Evolutionary conservation across 1,140 invertebrate species (phyloP).

Genomic region (Lethrus apterus): DNA sequence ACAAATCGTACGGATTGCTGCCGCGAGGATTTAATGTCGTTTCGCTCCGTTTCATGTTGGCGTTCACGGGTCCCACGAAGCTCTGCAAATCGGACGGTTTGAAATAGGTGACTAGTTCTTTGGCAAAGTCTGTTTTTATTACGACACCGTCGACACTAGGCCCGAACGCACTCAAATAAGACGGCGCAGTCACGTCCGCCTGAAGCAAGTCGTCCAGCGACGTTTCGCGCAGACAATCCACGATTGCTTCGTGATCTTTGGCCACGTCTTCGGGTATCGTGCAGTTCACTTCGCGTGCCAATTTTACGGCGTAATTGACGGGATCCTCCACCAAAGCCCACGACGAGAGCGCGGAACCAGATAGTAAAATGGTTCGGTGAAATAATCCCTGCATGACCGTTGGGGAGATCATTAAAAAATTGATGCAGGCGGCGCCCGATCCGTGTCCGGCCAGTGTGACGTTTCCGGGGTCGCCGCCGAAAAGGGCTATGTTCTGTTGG

Average conservation of each 20-base stretch:
- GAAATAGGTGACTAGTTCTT: conserved; percentile 62
- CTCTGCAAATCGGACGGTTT: conserved; percentile 59
- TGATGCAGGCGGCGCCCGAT: conserved; percentile 89
- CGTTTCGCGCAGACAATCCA: conserved; percentile 71
- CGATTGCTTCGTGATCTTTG: conserved; percentile 71
- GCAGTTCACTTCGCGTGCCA: conserved; percentile 82
- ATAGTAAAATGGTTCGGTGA: conserved; percentile 82
- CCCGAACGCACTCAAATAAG: conserved; percentile 77
- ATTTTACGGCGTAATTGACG: conserved; percentile 71
- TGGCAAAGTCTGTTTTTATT: conserved; percentile 70
- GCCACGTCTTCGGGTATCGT: conserved; percentile 68
- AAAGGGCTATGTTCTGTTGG: conserved; percentile 82
- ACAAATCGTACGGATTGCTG: conserved; percentile 60
- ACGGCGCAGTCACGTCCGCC: conserved; percentile 72
- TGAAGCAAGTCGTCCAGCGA: conserved; percentile 69
- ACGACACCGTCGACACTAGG: conserved; percentile 82
- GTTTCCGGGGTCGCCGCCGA: conserved; percentile 81
- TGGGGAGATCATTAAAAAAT: conserved; percentile 90
- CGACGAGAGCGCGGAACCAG: conserved; percentile 85
- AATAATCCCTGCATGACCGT: conserved; percentile 85
- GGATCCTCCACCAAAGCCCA: conserved; percentile 93
- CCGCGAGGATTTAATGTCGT: conserved; percentile 39
- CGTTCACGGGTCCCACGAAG: conserved; percentile 52
- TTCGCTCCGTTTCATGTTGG: conserved; percentile 53
- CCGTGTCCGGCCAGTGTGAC: conserved; percentile 91